These are phyloP conservation scores for Tachycineta bicolor DNA, from an alignment of 2,113 vertebrate genomes.

Conservation along the genomic window DNA sequence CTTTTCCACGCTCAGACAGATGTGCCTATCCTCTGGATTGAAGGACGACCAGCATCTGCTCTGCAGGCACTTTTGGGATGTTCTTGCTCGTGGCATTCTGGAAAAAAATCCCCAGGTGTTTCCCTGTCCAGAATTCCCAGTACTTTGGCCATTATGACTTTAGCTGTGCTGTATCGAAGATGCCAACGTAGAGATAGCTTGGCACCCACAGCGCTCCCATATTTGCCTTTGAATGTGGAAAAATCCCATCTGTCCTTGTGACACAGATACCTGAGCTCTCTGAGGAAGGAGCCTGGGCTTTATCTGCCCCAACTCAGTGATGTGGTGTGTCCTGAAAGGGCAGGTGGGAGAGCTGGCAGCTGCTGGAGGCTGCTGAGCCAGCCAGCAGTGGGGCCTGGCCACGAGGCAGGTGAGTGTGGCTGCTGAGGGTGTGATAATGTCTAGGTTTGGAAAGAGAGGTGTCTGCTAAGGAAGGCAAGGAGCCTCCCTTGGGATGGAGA, in stretches of 20 bases:
- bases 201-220: background rate
- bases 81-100: background rate
- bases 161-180: background rate
- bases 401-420: background rate
- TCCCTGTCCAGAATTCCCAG: background rate
- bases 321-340: background rate
- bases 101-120: background rate
- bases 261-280: background rate
- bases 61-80: background rate
- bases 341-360: background rate
- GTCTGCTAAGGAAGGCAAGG: background rate
- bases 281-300: background rate
- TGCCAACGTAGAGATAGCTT: background rate
- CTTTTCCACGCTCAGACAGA: background rate
- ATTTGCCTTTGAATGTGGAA: background rate
- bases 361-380: background rate
- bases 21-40: background rate
- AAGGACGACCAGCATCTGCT: background rate
- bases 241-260: background rate
- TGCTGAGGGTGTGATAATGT: background rate
- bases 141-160: background rate
- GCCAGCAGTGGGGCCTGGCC: background rate
- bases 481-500: background rate
- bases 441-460: background rate
- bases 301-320: background rate